Evolutionary conservation across 2,888 invertebrate genomes (phyloP).

Genomic region (Cyrtodaria siliqua): DNA sequence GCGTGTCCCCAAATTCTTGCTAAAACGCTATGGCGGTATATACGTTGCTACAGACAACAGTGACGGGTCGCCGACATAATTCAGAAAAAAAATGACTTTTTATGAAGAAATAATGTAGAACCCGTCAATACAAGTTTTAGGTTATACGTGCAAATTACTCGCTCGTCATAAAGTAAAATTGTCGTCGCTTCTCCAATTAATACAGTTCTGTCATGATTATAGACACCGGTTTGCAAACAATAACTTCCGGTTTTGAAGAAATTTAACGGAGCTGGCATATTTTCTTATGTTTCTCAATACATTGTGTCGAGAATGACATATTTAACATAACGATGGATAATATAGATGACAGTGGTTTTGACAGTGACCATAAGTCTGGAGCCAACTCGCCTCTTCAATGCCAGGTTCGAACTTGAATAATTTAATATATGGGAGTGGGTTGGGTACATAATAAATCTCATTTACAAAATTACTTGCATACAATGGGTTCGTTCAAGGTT

Average conservation of each 20-base stretch:
- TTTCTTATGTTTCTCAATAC: not conserved
- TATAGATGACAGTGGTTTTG: constrained; percentile 84
- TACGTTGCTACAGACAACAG: constrained; percentile 66
- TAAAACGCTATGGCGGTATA: constrained; percentile 49
- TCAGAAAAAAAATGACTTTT: too few species aligned
- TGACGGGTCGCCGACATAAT: constrained; percentile 10
- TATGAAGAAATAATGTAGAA: not conserved
- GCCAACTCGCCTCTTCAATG: constrained; percentile 43
- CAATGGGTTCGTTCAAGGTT: too few species aligned
- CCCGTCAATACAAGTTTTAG: too few species aligned
- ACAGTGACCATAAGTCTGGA: constrained; percentile 80
- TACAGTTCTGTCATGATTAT: too few species aligned
- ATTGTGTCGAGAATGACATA: too few species aligned
- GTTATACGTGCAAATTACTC: too few species aligned
- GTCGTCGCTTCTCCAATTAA: too few species aligned
- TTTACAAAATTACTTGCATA: too few species aligned
- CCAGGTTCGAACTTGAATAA: too few species aligned
- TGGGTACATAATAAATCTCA: too few species aligned
- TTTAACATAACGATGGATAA: constrained; percentile 67
- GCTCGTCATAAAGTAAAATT: too few species aligned
- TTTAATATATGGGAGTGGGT: too few species aligned
- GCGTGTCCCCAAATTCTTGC: not conserved
- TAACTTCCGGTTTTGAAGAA: constrained; percentile 3
- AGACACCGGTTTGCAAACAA: not conserved
- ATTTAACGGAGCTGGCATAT: not conserved